Percentiles rank a stretch among this genome's conserved stretches.
Evolutionary conservation across 2,888 invertebrate genomes (phyloP).

Genomic region (Neoaliturus tenellus): DNA sequence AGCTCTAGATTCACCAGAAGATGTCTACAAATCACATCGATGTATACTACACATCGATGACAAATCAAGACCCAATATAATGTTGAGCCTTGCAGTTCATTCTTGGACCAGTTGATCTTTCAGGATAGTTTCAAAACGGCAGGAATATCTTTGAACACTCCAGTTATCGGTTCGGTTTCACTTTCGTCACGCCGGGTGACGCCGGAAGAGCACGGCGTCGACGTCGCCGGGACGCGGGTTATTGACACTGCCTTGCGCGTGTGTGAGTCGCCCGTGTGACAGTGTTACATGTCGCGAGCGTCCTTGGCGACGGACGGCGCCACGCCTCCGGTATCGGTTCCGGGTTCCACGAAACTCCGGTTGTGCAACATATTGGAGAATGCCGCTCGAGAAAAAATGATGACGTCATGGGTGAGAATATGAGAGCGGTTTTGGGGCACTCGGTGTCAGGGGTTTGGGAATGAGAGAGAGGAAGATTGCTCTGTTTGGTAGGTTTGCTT

Average conservation of each 20-base stretch:
- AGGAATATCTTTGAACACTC: too few relatives aligned
- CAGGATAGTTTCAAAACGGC: too few relatives aligned
- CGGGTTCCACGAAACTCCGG: slow-evolving; percentile 14
- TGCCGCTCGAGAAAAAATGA: background rate
- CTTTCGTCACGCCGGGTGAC: background rate
- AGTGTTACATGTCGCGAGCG: background rate
- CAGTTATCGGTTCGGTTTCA: background rate
- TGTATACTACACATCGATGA: too few relatives aligned
- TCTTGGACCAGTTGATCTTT: too few relatives aligned
- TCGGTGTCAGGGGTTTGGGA: too few relatives aligned
- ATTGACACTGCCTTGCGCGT: background rate
- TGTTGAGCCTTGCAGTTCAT: too few relatives aligned
- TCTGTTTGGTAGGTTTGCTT: too few relatives aligned
- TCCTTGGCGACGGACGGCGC: background rate
- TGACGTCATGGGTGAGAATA: background rate
- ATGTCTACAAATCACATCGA: too few relatives aligned
- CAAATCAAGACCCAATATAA: too few relatives aligned
- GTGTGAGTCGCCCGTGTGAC: background rate
- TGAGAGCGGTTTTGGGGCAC: too few relatives aligned
- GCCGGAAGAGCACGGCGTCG: background rate
- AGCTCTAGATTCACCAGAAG: too few relatives aligned
- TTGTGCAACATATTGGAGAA: background rate
- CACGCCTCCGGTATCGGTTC: background rate
- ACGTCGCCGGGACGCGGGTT: background rate
- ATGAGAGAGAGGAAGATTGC: too few relatives aligned